A percentile compares a stretch with the other conserved stretches of the same genome.
Conservation (phyloP, 2,888 invertebrate genomes). For the Drosophila borborema region DNA sequence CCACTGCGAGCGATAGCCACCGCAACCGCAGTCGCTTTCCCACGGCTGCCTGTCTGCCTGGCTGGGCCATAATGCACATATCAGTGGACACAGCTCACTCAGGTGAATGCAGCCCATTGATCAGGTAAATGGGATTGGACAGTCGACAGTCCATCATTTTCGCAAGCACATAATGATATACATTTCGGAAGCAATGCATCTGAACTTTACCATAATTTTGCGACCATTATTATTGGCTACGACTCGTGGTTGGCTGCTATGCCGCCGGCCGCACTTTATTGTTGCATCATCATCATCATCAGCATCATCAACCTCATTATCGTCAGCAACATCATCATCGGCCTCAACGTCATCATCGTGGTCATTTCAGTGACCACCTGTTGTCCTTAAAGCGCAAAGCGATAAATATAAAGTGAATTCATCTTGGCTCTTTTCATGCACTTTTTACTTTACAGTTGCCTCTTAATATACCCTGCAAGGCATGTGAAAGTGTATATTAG, state of each 20-base stretch:
- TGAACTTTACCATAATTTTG: conserved; percentile 75
- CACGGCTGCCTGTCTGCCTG: conserved; percentile 49
- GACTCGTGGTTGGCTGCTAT: conserved; percentile 15
- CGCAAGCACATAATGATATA: conserved; percentile 73
- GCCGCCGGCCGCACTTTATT: conserved; percentile 46
- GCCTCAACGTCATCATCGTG: conserved; percentile 5
- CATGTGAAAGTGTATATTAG: neutral
- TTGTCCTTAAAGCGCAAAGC: conserved; percentile 70
- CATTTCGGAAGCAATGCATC: conserved; percentile 77
- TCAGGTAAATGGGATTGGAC: conserved; percentile 57
- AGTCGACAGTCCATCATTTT: conserved; percentile 68
- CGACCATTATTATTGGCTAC: conserved; percentile 68
- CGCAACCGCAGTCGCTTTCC: conserved; percentile 61
- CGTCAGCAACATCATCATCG: conserved; percentile 1
- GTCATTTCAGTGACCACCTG: conserved; percentile 61
- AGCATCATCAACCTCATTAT: conserved; percentile 20
- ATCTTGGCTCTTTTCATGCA: conserved; percentile 24
- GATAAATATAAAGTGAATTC: conserved; percentile 67
- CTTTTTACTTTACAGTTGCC: conserved; percentile 24
- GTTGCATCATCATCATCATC: conserved; percentile 56
- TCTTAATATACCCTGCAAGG: conserved; percentile 10
- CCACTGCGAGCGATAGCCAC: neutral
- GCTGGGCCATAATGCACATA: conserved; percentile 43
- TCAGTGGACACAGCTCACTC: conserved; percentile 30
- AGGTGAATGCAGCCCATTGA: conserved; percentile 27